Conservation (phyloP, 2,113 vertebrate genomes). For the western clawed frog (Xenopus tropicalis) region DNA sequence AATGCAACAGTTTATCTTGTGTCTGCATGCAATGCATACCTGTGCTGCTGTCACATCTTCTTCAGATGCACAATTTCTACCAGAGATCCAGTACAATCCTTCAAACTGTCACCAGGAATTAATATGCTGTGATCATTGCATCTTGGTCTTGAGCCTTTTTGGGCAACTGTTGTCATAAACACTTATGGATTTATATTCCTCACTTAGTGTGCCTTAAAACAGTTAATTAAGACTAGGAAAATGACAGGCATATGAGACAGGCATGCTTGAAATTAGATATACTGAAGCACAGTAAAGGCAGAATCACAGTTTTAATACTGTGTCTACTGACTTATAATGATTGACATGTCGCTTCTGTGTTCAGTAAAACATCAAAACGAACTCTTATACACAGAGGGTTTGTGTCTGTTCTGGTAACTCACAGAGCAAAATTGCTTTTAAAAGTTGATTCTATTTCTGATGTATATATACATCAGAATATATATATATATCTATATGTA, state of each 20-base stretch:
- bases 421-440: constrained; percentile 9
- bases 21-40: constrained; percentile 70
- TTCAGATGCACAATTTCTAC: constrained; percentile 57
- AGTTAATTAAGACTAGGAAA: constrained; percentile 75
- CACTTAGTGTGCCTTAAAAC: constrained; percentile 76
- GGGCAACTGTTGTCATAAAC: constrained; percentile 65
- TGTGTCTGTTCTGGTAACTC: constrained; percentile 50
- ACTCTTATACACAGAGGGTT: too few species aligned
- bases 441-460: too few species aligned
- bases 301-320: constrained; percentile 58
- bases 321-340: constrained; percentile 47
- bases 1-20: constrained; percentile 66
- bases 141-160: constrained; percentile 56
- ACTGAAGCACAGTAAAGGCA: constrained; percentile 56
- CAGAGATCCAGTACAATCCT: constrained; percentile 62
- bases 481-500: not conserved
- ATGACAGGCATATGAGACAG: constrained; percentile 73
- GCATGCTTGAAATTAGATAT: constrained; percentile 67
- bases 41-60: constrained; percentile 72
- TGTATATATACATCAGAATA: not conserved
- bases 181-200: constrained; percentile 65
- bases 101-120: constrained; percentile 60
- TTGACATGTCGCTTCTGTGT: constrained; percentile 56
- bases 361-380: constrained; percentile 40
- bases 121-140: constrained; percentile 58